Conservation (phyloP, 1,140 invertebrate genomes). For the Magallana gigas region DNA sequence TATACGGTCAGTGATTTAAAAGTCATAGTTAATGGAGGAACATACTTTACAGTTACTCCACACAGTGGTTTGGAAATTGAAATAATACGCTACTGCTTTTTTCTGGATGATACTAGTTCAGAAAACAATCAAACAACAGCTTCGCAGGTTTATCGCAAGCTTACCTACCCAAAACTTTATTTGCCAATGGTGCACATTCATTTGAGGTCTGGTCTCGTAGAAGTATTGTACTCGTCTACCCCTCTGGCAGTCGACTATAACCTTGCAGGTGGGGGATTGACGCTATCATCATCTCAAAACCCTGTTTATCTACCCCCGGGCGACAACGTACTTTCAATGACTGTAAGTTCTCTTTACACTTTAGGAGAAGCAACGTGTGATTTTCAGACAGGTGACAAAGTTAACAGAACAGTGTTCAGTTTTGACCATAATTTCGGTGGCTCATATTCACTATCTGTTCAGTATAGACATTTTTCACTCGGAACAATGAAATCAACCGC, state of each 20-base stretch:
- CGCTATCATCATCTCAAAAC: background rate
- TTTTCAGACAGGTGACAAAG: slow-evolving; percentile 1
- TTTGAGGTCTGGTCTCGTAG: background rate
- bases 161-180: background rate
- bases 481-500: background rate
- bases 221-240: background rate
- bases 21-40: background rate
- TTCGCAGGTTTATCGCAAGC: background rate
- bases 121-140: background rate
- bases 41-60: background rate
- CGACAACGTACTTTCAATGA: background rate
- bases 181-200: background rate
- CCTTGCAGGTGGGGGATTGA: background rate
- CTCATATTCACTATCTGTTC: background rate
- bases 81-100: background rate
- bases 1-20: background rate
- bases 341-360: background rate
- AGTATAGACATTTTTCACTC: background rate
- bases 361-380: background rate
- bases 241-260: background rate
- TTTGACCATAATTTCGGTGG: background rate
- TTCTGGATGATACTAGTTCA: background rate
- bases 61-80: background rate
- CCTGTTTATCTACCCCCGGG: background rate
- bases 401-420: background rate